Conservation (phyloP, 2,797 vertebrate genomes). For the Capromys pilorides region DNA sequence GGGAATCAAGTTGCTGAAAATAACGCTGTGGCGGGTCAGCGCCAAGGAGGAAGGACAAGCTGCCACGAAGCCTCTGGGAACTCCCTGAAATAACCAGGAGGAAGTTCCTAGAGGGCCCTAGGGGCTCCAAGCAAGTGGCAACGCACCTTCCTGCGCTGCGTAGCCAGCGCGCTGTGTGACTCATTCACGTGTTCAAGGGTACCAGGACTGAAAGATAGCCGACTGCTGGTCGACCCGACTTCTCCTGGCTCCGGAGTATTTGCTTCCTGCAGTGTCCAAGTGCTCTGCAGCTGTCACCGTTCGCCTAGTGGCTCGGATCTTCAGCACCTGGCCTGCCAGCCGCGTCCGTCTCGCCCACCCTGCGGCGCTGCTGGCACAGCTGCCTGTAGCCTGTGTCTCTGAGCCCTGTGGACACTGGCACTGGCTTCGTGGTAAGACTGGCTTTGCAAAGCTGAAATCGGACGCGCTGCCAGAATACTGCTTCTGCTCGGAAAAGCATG, state of each 20-base stretch:
- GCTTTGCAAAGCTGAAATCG: conserved; percentile 55
- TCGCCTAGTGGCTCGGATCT: neutral
- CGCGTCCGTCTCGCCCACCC: fast-evolving
- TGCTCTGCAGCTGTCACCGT: neutral
- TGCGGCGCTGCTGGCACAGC: neutral
- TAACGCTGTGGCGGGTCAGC: neutral
- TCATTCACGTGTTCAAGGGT: neutral
- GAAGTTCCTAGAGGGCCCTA: neutral
- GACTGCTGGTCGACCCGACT: neutral
- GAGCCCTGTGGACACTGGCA: neutral
- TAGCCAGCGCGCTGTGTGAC: neutral
- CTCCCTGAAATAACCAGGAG: neutral
- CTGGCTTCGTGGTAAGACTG: conserved; percentile 46
- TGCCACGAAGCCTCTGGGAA: neutral
- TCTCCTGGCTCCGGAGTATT: neutral
- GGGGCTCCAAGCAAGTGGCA: neutral
- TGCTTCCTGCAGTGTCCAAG: neutral
- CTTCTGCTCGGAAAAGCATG: conserved; percentile 67
- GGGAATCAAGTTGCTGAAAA: neutral
- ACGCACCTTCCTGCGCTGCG: neutral
- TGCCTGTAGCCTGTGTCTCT: neutral
- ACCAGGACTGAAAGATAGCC: neutral
- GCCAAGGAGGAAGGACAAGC: neutral
- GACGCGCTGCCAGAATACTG: conserved; percentile 73
- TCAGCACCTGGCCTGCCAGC: neutral